Evolutionary conservation across 2,888 invertebrate species (phyloP).

Genomic region (Eledone cirrhosa): DNA sequence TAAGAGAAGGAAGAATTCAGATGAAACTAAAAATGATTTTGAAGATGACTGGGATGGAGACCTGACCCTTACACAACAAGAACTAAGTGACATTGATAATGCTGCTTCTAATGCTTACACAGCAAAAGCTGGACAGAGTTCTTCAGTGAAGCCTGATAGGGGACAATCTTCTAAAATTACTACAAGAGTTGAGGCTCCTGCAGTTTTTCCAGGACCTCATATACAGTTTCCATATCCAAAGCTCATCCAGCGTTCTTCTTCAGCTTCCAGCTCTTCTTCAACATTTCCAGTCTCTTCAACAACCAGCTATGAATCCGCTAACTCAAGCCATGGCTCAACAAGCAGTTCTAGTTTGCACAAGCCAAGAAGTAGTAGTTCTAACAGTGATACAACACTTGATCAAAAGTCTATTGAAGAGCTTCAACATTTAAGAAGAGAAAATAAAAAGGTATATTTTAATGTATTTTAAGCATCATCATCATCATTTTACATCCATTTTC

Average conservation of each 20-base stretch:
- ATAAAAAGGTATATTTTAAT: not conserved
- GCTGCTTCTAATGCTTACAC: conserved; percentile 39
- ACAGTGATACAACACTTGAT: too few species aligned
- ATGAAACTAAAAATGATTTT: conserved; percentile 34
- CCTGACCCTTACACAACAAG: conserved; percentile 46
- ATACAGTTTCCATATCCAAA: not conserved
- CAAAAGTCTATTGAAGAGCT: conserved; percentile 7
- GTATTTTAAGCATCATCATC: not conserved
- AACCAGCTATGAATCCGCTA: not conserved
- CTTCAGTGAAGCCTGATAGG: not conserved
- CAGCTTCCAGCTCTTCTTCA: not conserved
- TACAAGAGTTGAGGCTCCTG: not conserved
- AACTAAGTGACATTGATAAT: conserved; percentile 38
- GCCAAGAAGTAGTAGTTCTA: too few species aligned
- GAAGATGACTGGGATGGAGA: conserved; percentile 47
- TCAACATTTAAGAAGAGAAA: conserved; percentile 5
- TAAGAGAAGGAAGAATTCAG: conserved; percentile 40
- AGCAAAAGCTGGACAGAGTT: not conserved
- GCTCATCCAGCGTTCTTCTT: not conserved
- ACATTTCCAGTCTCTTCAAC: not conserved
- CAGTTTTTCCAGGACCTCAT: not conserved
- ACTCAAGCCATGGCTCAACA: not conserved
- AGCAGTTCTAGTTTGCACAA: not conserved
- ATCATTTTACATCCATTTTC: too few species aligned
- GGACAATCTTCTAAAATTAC: not conserved